Percentiles rank a stretch among this genome's conserved stretches.
phyloP scores from a whole-genome alignment of 1,140 invertebrate species.

The Acyrthosiphon pisum region DNA sequence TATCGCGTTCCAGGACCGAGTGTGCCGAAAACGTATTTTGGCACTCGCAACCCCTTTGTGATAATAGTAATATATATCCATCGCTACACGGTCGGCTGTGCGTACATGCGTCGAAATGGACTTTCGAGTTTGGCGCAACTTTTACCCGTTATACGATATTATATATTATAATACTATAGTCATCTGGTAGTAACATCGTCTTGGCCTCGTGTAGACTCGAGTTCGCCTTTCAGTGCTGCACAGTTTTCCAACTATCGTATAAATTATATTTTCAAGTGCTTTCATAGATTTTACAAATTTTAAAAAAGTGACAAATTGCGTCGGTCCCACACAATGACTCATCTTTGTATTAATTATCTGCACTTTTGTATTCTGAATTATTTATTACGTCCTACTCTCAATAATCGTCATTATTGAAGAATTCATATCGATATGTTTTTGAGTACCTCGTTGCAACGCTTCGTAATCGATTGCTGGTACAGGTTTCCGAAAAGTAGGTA shows the following conservation, averaged over 20 bases:
- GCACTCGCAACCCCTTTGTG: too few species aligned
- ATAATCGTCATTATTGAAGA: not conserved
- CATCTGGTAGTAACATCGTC: too few species aligned
- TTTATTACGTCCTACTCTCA: too few species aligned
- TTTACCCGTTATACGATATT: too few species aligned
- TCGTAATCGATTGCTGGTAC: not conserved
- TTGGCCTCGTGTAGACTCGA: too few species aligned
- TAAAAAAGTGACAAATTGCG: not conserved
- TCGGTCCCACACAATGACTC: too few species aligned
- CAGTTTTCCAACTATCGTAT: not conserved
- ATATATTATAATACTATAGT: too few species aligned
- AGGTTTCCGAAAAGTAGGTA: not conserved
- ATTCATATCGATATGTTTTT: not conserved
- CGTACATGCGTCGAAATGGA: too few species aligned
- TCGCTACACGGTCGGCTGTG: too few species aligned
- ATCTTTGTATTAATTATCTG: not conserved
- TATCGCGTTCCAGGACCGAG: not conserved
- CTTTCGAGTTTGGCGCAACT: too few species aligned
- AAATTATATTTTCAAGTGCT: not conserved
- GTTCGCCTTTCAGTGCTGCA: not conserved
- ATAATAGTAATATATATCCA: not conserved
- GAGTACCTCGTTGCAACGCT: too few species aligned
- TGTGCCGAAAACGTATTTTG: slow-evolving; percentile 20
- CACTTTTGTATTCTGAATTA: not conserved
- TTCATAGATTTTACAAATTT: not conserved